These are phyloP conservation scores for Phataginus tetradactyla DNA, from an alignment of 2,797 vertebrate genomes.

Conservation along the genomic window DNA sequence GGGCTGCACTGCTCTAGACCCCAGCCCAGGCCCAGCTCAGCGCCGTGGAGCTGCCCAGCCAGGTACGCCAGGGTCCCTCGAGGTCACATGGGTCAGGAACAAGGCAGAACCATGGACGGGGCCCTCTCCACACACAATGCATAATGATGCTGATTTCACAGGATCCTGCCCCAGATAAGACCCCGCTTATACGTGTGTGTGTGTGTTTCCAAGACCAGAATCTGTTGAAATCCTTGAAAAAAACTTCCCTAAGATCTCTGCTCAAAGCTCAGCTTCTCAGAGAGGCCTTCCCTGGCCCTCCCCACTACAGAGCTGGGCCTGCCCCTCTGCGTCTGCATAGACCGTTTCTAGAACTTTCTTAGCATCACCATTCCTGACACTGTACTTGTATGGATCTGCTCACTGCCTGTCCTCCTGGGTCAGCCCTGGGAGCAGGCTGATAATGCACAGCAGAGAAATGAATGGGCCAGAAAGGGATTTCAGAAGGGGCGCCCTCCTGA, in stretches of 20 bases:
- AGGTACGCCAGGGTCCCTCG: not conserved
- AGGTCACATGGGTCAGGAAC: not conserved
- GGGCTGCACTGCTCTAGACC: not conserved
- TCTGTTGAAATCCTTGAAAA: not conserved
- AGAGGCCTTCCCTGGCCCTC: not conserved
- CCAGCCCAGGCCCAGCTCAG: not conserved
- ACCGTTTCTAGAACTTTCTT: not conserved
- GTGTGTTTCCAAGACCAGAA: not conserved
- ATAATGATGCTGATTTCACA: fast-evolving
- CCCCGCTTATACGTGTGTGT: too few species aligned
- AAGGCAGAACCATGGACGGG: not conserved
- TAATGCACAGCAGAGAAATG: not conserved
- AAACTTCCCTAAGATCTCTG: not conserved
- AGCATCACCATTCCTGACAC: not conserved
- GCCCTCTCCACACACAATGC: not conserved
- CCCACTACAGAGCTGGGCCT: not conserved
- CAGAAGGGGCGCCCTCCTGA: not conserved
- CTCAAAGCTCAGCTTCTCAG: not conserved
- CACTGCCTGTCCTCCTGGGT: not conserved
- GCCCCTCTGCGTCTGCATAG: not conserved
- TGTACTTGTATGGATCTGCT: not conserved
- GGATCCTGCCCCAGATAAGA: not conserved
- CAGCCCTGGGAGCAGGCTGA: not conserved
- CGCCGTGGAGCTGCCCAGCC: not conserved
- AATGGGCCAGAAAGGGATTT: too few species aligned